These are phyloP conservation scores for Calosoma granatense DNA, from an alignment of 1,140 invertebrate species.

Conservation along the genomic window DNA sequence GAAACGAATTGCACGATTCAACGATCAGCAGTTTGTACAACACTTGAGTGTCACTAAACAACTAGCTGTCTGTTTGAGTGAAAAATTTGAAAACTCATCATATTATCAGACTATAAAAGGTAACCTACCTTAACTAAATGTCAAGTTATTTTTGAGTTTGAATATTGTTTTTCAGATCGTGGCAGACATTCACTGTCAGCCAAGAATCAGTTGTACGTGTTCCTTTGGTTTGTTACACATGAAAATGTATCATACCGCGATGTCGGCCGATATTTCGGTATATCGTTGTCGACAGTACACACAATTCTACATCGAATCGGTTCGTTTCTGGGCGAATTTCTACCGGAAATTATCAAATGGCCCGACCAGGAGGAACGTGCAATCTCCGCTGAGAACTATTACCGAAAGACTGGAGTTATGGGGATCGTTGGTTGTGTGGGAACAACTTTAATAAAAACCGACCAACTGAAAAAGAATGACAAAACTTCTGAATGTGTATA, in stretches of 20 bases:
- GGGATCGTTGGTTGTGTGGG: neutral
- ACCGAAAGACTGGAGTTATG: neutral
- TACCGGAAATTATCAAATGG: neutral
- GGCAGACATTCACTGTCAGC: neutral
- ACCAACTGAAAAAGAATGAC: neutral
- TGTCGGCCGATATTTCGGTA: neutral
- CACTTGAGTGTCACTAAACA: neutral
- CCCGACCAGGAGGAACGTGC: neutral
- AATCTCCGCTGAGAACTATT: neutral
- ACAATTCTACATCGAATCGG: neutral
- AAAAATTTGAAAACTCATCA: neutral
- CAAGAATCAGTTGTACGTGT: neutral
- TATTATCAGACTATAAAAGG: neutral
- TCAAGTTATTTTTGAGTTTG: neutral
- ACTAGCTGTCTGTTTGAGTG: neutral
- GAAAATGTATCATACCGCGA: neutral
- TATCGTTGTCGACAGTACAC: neutral
- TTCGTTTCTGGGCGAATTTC: neutral
- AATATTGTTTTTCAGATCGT: neutral
- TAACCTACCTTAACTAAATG: neutral
- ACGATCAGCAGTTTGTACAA: neutral
- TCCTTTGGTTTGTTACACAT: neutral
- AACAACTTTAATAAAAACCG: neutral
- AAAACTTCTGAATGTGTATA: neutral
- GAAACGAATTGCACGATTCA: neutral